Evolutionary conservation across 2,113 vertebrate species (phyloP), one percentile per base, ranked within the genome.

Genomic region (Osmerus eperlanus): DNA sequence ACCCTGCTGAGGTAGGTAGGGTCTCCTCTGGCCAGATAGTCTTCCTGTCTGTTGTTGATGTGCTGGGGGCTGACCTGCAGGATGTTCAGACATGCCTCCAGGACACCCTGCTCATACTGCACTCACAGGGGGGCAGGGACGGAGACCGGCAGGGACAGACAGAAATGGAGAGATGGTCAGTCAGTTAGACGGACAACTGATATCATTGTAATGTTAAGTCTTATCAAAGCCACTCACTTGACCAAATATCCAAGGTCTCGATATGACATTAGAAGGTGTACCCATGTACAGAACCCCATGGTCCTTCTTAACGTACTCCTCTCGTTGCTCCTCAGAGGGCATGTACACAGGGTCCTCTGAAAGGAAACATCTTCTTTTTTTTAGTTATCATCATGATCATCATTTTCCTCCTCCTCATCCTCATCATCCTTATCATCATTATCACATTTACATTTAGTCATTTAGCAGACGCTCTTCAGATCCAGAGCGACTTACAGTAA

Each of bases 271-370:
- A 1, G n/a, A 15, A 58, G 52, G 4, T 1, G 75, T 86, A 21
- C 89, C 89, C 70, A 81, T 84, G 71, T 74, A 90, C 23, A 90
- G 15, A 63, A 85, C 0, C 12, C 88, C 87, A 29, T 80, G 81
- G 36, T 91, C 89, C 58, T 67, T 89, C 68, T 74, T 86, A 53
- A 91, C 11, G 13, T 91, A 90, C 70, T 90, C 89, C 18, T 87
- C 3, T 70, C 56, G 47, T 13, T 81, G 82, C 4, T 1, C 64
- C 3, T 86, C 71, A 3, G 52, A 15, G 3, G 84, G 83, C 73
- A 91, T 86, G 79, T 84, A 88, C 19, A 90, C 87, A 0, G 81
- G 69, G 54, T 91, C 89, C 15, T 75, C 86, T 91, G 78, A 29
- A 81, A 76, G 65, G 32, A 21, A 23, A 6, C 2, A 32, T 18